Evolutionary conservation across 2,888 invertebrate species (phyloP), one percentile per base, ranked within the genome.

Genomic region (Pyrrhia umbra): DNA sequence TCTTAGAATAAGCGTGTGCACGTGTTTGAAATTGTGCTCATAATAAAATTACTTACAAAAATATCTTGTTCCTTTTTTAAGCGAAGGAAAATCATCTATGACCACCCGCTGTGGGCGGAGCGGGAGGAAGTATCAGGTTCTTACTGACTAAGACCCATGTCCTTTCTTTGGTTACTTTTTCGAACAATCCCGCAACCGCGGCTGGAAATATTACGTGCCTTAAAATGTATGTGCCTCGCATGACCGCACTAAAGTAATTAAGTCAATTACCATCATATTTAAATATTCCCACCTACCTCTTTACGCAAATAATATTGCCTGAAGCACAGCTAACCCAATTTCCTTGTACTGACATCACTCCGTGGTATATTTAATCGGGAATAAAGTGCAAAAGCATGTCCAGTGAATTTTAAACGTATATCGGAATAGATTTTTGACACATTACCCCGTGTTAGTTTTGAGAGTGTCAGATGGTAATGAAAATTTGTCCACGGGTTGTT

Each of bases 251-350:
- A 20, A 10, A 21, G n/a, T 18, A 42, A 42, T 20, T 45, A 66
- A 61, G 20, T 45, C 5, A 37, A 66, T 67, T 69, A 47, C 34
- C 62, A 69, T 61, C 25, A n/a, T 40, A 69, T 67, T 69, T 21
- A 51, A 51, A 62, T 69, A 34, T 69, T 21, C 65, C 50, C 18
- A 25, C 6, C 8, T 30, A 34, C 47, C 30, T 16, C 50, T 21
- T 21, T 50, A 43, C 20, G 6, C n/a, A 25, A 16, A n/a, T 46
- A 25, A 15, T 15, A 51, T 18, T 30, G 18, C 30, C 43, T 27
- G n/a, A 34, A 27, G 13, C 15, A 9, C 2, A 34, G 21, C 6
- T 61, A 37, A 66, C 40, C 34, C 8, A 46, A 62, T 70, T 51
- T 70, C 16, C 25, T 18, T 13, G 4, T 13, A 30, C 39, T 23